Evolutionary conservation across 2,797 vertebrate genomes (phyloP).

Genomic region (Emys orbicularis): DNA sequence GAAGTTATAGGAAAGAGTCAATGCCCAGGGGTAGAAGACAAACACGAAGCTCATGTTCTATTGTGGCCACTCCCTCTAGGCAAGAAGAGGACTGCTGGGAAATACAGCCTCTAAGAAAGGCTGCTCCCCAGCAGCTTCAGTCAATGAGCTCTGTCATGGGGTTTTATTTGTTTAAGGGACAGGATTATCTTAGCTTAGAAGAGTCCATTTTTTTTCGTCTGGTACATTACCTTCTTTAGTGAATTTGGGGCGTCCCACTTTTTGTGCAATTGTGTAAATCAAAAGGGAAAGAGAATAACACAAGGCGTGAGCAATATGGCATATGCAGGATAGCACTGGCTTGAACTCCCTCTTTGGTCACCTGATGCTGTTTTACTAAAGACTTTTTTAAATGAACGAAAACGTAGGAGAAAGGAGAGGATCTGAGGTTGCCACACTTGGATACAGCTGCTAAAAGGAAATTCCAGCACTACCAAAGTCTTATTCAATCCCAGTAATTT

Average conservation of each 20-base stretch:
- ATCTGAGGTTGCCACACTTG: conserved; percentile 14
- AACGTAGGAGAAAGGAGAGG: conserved; percentile 55
- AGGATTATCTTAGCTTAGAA: neutral
- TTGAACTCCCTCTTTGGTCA: neutral
- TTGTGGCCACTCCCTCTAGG: neutral
- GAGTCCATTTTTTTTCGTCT: neutral
- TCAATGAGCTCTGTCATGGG: neutral
- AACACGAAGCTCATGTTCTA: neutral
- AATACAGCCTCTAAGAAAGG: neutral
- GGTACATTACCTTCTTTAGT: neutral
- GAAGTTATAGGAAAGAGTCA: accelerated
- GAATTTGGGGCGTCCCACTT: conserved; percentile 11
- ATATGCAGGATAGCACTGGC: conserved; percentile 37
- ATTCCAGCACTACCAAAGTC: neutral
- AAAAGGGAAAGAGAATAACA: conserved; percentile 20
- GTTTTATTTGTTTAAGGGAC: neutral
- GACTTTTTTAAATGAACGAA: neutral
- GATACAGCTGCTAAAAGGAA: neutral
- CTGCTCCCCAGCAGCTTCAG: neutral
- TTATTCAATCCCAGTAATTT: neutral
- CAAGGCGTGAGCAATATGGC: conserved; percentile 7
- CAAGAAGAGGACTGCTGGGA: neutral
- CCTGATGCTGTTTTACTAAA: conserved; percentile 63
- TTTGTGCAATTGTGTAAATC: conserved; percentile 52
- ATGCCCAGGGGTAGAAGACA: accelerated